Evolutionary conservation across 2,113 vertebrate species (phyloP), one percentile per base, ranked within the genome.

Genomic region (Tyrannus savana): DNA sequence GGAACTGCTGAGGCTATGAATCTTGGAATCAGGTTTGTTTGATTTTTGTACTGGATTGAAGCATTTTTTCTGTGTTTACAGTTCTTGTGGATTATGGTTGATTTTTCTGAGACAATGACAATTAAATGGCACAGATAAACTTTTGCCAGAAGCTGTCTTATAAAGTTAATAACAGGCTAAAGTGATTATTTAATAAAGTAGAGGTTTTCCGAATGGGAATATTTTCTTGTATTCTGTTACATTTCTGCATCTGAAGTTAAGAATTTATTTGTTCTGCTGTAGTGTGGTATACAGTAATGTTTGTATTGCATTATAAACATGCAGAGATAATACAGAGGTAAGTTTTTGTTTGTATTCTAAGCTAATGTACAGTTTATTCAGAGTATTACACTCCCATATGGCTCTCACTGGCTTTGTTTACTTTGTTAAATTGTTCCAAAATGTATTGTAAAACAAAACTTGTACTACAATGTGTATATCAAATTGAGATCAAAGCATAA

Each of bases 1-100:
- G 99, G 99, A 84, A 99, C 99, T 23, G 98, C 99, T 55, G 99
- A 99, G 96, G 97, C 99, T 12, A 99, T 99, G 99, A 99, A 99
- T 97, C 98, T 99, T 91, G 99, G 99, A 97, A 99, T 99, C 98
- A 99, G 99, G 99, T 99, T 98, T 83, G 97, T 97, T 91, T 69
- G 77, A 79, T 92, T 90, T 92, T 88, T 95, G 16, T 90, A 28
- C 44, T 82, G 50, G 28, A 72, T 52, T 76, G 44, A 72, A 90
- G 10, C 21, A 21, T 50, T 84, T 88, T 96, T 97, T 84, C 81
- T 69, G 14, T 60, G 30, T 86, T 95, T 72, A 78, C 62, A 62
- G 11, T 75, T 94, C 96, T 95, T 87, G 37, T 90, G 56, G 50
- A 86, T 79, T 95, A 67, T 42, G 7, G 16, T 46, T 78, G 56